Evolutionary conservation across 1,140 invertebrate genomes (phyloP).

Genomic region (Hylaeus volcanicus): DNA sequence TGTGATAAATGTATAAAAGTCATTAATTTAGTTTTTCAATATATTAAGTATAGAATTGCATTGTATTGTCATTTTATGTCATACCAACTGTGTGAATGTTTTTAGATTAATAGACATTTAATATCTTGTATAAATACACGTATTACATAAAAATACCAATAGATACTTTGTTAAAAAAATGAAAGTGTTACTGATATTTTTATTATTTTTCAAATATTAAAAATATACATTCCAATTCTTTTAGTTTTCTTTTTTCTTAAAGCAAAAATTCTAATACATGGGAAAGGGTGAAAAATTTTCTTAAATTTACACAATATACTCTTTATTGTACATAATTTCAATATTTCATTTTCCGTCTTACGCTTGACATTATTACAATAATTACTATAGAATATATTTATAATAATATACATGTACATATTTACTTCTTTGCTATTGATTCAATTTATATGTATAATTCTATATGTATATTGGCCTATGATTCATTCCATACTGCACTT

Average conservation of each 20-base stretch:
- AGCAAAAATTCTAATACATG: background rate
- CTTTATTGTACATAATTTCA: constrained; percentile 76
- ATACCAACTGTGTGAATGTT: background rate
- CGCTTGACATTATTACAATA: constrained; percentile 70
- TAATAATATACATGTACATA: constrained; percentile 79
- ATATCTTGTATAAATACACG: background rate
- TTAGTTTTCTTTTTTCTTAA: background rate
- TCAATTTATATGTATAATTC: constrained; percentile 67
- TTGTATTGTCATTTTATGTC: constrained; percentile 3
- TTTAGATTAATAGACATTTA: background rate
- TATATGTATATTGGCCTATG: constrained; percentile 67
- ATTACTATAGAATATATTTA: constrained; percentile 75
- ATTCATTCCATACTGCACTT: constrained; percentile 68
- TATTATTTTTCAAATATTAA: background rate
- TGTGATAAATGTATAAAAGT: constrained; percentile 2
- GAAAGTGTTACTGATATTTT: background rate
- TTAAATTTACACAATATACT: constrained; percentile 73
- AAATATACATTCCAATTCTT: background rate
- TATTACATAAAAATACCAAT: background rate
- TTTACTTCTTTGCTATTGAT: constrained; percentile 70
- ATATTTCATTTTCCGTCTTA: constrained; percentile 68
- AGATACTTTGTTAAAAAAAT: background rate
- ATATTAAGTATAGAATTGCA: background rate
- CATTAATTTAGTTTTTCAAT: background rate
- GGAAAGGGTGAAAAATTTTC: constrained; percentile 6